These are phyloP conservation scores for Camponotus pennsylvanicus DNA, from an alignment of 1,140 invertebrate genomes.

Conservation along the genomic window DNA sequence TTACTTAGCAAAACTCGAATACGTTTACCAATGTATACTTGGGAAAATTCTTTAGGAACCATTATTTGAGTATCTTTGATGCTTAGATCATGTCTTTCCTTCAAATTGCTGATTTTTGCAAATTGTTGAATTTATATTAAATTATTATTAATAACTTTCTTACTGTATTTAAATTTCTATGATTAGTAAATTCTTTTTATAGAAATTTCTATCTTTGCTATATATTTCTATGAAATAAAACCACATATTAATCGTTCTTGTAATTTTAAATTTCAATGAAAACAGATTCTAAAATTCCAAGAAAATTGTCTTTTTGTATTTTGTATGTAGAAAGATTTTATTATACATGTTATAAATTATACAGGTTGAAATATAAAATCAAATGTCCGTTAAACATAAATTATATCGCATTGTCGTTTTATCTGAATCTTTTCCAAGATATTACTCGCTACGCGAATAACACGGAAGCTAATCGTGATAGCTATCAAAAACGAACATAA, in stretches of 20 bases:
- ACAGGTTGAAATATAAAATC: neutral
- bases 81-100: neutral
- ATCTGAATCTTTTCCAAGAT: neutral
- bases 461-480: constrained; percentile 35
- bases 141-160: too few species aligned
- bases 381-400: neutral
- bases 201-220: neutral
- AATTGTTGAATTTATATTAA: too few species aligned
- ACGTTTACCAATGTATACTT: neutral
- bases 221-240: neutral
- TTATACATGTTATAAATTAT: neutral
- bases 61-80: neutral
- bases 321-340: neutral
- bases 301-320: neutral
- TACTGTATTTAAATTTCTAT: neutral
- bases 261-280: neutral
- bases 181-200: neutral
- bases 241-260: neutral
- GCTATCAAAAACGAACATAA: constrained; percentile 1
- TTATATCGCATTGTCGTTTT: neutral
- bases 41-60: neutral
- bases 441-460: constrained; percentile 36
- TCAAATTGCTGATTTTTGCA: neutral
- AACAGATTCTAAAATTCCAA: neutral
- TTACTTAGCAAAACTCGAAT: neutral